Base-by-base conservation (phyloP, 2,113 vertebrate genomes). In the Anser cygnoides region DNA sequence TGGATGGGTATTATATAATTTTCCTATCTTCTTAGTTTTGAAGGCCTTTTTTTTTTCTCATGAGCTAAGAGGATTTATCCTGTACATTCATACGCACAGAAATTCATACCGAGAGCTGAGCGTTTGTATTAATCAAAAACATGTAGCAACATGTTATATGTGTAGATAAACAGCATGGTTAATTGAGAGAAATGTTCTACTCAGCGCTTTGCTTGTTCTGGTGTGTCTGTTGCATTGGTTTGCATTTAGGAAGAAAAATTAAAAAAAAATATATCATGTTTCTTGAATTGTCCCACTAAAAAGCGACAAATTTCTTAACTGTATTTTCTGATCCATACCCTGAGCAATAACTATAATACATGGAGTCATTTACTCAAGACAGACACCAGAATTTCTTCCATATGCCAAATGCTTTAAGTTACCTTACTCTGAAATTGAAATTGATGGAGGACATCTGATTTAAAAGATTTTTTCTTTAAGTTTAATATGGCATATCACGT, bases 391-490 rank as follows among this genome's bases (percentile, higher is more conserved):
- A 31, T 93, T 79, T 70, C 58, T 46, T 84, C 49, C 35, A n/a
- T 82, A 21, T 85, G 91, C 58, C 95, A 95, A 91, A 93, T 68
- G 89, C 90, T 94, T 90, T 82, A 93, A 95, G 81, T n/a, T 41
- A 2, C 21, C 12, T 41, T 83, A 20, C 41, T 85, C 46, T 58
- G 44, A 65, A 94, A 95, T 92, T 66, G 73, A 76, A 92, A 93
- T 71, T 95, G 97, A 97, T 95, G 81, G 94, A 94, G 92, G 88
- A 94, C 94, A 95, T 89, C 93, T 96, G 94, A 97, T 90, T 37
- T 35, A 82, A 90, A 91, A 90, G 78, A 95, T 97, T 93, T 57
- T 94, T 96, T 93, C 71, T 92, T 68, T 91, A 96, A 95, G 80
- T 96, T 96, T 95, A 89, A 94, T 93, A 79, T 66, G 89, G 73